Evolutionary conservation across 2,888 invertebrate species (phyloP).

Genomic region (Mimumesa dahlbomi): DNA sequence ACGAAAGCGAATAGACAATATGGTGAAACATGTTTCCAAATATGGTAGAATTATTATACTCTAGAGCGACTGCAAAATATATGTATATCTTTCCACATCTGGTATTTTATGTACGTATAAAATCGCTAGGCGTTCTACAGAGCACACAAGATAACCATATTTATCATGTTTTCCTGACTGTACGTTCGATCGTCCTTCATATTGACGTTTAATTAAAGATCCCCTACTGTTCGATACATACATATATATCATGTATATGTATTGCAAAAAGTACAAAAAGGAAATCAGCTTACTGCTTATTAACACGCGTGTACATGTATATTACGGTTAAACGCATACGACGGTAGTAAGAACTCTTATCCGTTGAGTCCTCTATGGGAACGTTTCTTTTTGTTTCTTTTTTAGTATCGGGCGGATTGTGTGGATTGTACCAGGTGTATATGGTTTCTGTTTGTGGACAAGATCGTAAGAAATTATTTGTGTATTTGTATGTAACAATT

Average conservation of each 20-base stretch:
- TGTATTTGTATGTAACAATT: constrained; percentile 20
- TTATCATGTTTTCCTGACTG: background rate
- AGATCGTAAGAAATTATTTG: constrained; percentile 21
- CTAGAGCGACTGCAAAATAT: constrained; percentile 39
- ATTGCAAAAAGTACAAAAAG: constrained; percentile 22
- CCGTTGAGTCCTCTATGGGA: constrained; percentile 1
- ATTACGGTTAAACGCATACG: background rate
- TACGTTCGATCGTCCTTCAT: constrained; percentile 6
- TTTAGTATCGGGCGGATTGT: constrained; percentile 67
- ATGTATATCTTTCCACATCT: constrained; percentile 14
- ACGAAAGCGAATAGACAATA: too few relatives aligned
- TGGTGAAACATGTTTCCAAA: background rate
- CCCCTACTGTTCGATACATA: constrained; percentile 16
- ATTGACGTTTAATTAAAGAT: constrained; percentile 8
- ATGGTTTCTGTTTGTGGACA: constrained; percentile 9
- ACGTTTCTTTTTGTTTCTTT: too few relatives aligned
- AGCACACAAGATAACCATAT: constrained; percentile 15
- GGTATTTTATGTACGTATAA: constrained; percentile 37
- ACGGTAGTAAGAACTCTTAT: background rate
- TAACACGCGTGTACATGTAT: background rate
- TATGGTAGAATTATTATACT: background rate
- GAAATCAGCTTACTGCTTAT: background rate
- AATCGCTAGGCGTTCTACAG: constrained; percentile 32
- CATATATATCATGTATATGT: constrained; percentile 8
- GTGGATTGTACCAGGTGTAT: constrained; percentile 53